Percentiles rank a stretch among this genome's conserved stretches.
Evolutionary conservation across 2,797 vertebrate genomes (phyloP).

Genomic region (Podargus strigoides): DNA sequence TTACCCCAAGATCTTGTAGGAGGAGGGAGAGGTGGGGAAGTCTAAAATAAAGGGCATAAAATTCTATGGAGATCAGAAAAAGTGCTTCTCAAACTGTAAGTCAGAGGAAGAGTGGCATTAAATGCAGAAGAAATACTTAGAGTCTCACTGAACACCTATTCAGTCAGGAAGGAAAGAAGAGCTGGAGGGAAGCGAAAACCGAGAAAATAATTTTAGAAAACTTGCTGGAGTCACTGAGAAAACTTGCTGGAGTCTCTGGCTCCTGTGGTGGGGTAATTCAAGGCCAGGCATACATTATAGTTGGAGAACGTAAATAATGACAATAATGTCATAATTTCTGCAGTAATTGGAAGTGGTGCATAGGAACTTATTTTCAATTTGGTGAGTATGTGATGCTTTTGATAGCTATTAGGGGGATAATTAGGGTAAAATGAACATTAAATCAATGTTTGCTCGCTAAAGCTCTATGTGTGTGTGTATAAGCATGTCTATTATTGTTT

Average conservation of each 20-base stretch:
- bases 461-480: background rate
- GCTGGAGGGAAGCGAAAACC: background rate
- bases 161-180: background rate
- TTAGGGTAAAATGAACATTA: conserved; percentile 71
- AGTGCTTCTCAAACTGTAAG: background rate
- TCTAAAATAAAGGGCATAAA: background rate
- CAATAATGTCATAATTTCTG: conserved; percentile 48
- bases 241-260: conserved; percentile 10
- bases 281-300: conserved; percentile 20
- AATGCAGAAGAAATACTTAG: background rate
- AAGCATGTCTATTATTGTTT: background rate
- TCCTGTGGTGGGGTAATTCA: conserved; percentile 14
- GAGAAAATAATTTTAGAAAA: background rate
- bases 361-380: conserved; percentile 62
- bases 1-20: background rate
- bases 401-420: conserved; percentile 66
- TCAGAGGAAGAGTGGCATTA: background rate
- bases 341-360: conserved; percentile 30
- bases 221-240: conserved; percentile 9
- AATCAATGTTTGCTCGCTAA: conserved; percentile 58
- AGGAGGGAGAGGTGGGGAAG: too few species aligned
- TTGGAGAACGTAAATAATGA: conserved; percentile 57
- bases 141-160: too few species aligned
- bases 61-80: background rate
- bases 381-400: conserved; percentile 46